Percentiles rank a stretch among this genome's conserved stretches.
These are phyloP conservation scores for Erebia epiphron DNA, from an alignment of 2,888 invertebrate genomes.

Conservation along the genomic window DNA sequence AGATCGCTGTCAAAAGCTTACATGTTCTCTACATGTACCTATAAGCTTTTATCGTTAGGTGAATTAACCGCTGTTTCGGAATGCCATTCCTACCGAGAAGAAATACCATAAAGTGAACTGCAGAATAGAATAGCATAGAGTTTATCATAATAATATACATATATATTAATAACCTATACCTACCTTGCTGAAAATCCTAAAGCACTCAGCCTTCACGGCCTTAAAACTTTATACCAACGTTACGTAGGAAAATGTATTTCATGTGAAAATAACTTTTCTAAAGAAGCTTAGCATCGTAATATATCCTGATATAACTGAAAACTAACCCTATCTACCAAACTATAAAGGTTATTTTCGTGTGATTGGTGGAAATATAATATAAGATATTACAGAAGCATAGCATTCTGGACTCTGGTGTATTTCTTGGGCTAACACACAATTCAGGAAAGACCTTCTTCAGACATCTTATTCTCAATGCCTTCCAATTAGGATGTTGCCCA, in stretches of 20 bases:
- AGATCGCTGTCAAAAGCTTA: no score
- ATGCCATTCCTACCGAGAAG: no score
- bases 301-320: background rate
- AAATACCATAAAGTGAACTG: no score
- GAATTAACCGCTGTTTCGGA: no score
- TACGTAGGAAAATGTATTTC: slow-evolving; percentile 22
- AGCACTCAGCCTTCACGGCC: slow-evolving; percentile 22
- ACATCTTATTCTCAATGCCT: background rate
- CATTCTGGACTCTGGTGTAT: slow-evolving; percentile 17
- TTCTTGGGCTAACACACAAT: slow-evolving; percentile 11
- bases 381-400: slow-evolving; percentile 10
- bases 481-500: no score
- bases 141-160: no score
- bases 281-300: slow-evolving; percentile 24
- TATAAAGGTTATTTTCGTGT: background rate
- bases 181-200: slow-evolving; percentile 10
- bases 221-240: slow-evolving; percentile 20
- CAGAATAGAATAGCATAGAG: background rate
- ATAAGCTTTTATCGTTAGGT: no score
- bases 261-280: slow-evolving; percentile 28
- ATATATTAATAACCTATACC: no score
- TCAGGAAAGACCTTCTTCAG: background rate
- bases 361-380: background rate
- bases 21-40: no score
- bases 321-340: background rate